Evolutionary conservation across 1,140 invertebrate species (phyloP), one percentile per base, ranked within the genome.

Genomic region (Platyura marginata): DNA sequence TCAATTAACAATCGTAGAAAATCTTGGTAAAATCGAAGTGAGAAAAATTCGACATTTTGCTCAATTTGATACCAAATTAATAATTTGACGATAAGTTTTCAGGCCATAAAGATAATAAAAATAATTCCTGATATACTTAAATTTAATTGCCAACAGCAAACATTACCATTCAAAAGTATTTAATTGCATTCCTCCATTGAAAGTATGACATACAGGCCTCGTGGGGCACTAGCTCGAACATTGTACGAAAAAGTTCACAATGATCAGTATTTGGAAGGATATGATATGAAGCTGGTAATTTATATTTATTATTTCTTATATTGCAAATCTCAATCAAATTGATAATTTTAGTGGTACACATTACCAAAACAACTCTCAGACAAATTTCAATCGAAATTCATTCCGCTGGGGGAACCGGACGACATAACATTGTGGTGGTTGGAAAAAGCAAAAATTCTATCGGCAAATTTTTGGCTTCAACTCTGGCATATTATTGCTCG

Each of bases 381-480:
- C 3, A 51, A 55, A 15, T 51, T 70, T 22, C 51, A 57, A 39
- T 44, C 47, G 1, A 63, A 57, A 47, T 83, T 82, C 58, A 50
- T 79, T 18, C 64, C 68, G 39, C 60, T 77, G 8, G 46, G 54
- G n/a, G 45, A 64, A 19, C 63, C 71, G 15, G 82, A 86, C 60
- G 53, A 65, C 18, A 77, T 75, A 19, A 81, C 81, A 1, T 53
- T 72, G 29, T 44, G 64, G 41, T 88, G 86, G 61, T 59, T 87
- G 21, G 65, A 77, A 44, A 56, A 68, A 25, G 72, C 78, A 39
- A 68, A 69, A 50, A 65, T 72, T 36, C 72, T 79, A 49, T 74
- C 77, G 5, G 72, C 80, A 40, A 75, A 70, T 59, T 57, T 82
- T 47, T 70, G 82, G 51, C 70, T 70, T 16, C 79, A 87, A 54